A percentile compares a stretch with the other conserved stretches of the same genome.
These are phyloP conservation scores for Hydropsyche tenuis DNA, from an alignment of 1,140 invertebrate species.

Conservation along the genomic window DNA sequence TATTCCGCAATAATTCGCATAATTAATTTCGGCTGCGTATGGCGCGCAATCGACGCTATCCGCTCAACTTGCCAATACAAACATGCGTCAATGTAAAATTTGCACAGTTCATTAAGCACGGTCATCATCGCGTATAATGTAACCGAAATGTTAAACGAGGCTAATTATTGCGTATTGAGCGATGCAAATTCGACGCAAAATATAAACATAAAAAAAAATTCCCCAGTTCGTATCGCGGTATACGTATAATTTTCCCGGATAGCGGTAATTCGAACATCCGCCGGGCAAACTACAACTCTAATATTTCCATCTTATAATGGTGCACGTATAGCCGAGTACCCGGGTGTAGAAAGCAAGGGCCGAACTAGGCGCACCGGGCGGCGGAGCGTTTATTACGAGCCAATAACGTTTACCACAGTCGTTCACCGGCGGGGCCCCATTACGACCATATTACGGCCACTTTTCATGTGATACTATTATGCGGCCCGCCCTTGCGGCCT, in stretches of 20 bases:
- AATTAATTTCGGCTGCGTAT: not conserved
- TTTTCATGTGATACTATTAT: slow-evolving; percentile 42
- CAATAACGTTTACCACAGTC: slow-evolving; percentile 39
- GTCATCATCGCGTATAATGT: not conserved
- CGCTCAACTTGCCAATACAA: not conserved
- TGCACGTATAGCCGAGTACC: not conserved
- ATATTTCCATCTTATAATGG: slow-evolving; percentile 17
- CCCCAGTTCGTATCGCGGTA: too few relatives aligned
- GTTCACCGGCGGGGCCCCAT: slow-evolving; percentile 29
- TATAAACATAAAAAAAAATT: too few relatives aligned
- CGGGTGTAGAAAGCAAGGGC: slow-evolving; percentile 1
- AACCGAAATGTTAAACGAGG: slow-evolving; percentile 1
- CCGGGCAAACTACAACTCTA: not conserved
- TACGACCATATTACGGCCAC: slow-evolving; percentile 38
- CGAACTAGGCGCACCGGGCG: slow-evolving; percentile 6
- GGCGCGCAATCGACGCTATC: not conserved
- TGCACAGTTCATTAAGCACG: slow-evolving; percentile 4
- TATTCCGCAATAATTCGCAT: slow-evolving; percentile 17
- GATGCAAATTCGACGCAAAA: not conserved
- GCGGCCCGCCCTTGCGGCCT: slow-evolving; percentile 22
- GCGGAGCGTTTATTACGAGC: slow-evolving; percentile 31
- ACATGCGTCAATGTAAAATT: slow-evolving; percentile 2
- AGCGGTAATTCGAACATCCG: not conserved
- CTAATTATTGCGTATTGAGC: slow-evolving; percentile 10
- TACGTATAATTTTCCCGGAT: not conserved